Evolutionary conservation across 2,797 vertebrate genomes (phyloP).

Genomic region (Gymnoscopelus braueri): DNA sequence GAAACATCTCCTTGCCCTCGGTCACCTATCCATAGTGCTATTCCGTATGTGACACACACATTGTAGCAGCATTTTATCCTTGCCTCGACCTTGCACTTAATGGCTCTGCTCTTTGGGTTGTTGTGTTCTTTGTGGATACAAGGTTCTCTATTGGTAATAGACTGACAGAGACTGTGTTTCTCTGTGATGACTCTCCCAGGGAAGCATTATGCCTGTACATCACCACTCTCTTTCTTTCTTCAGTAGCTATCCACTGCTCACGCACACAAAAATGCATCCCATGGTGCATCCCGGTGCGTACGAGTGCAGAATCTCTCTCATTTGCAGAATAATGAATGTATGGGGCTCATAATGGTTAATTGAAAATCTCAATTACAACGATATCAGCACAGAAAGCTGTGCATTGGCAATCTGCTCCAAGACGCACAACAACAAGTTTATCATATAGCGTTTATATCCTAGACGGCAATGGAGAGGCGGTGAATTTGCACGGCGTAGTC

Average conservation of each 20-base stretch:
- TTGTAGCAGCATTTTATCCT: too few relatives aligned
- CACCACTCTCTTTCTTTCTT: neutral
- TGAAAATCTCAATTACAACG: slow-evolving; percentile 71
- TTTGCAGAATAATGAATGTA: slow-evolving; percentile 45
- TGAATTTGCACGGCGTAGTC: slow-evolving; percentile 66
- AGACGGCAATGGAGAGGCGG: slow-evolving; percentile 64
- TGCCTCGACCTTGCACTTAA: too few relatives aligned
- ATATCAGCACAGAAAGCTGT: slow-evolving; percentile 42
- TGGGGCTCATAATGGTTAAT: slow-evolving; percentile 44
- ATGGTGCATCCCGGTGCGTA: neutral
- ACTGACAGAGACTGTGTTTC: neutral
- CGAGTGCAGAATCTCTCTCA: slow-evolving; percentile 26
- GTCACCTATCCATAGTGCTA: too few relatives aligned
- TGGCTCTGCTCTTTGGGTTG: too few relatives aligned
- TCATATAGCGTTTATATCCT: slow-evolving; percentile 64
- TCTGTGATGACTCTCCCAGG: slow-evolving; percentile 7
- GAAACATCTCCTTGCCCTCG: too few relatives aligned
- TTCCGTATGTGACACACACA: too few relatives aligned
- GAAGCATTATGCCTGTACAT: neutral
- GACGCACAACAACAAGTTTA: slow-evolving; percentile 68
- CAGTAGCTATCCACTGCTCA: slow-evolving; percentile 45
- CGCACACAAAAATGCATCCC: neutral
- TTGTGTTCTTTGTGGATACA: too few relatives aligned
- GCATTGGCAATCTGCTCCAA: slow-evolving; percentile 51
- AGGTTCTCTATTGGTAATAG: too few relatives aligned